Evolutionary conservation across 2,113 vertebrate genomes (phyloP).

Genomic region (Catharus minimus): DNA sequence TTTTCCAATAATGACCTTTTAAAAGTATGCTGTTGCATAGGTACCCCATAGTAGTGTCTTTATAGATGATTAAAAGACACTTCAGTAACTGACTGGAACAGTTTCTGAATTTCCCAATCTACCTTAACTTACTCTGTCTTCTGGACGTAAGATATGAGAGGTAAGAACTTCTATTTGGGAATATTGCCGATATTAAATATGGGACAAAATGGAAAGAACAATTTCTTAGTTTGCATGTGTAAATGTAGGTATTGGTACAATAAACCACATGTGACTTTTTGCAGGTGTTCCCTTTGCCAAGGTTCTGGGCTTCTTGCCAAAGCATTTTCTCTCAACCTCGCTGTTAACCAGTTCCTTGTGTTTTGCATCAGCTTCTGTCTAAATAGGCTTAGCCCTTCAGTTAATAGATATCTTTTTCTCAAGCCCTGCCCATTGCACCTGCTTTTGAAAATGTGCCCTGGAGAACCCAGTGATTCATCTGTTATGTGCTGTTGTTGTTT

Average conservation of each 20-base stretch:
- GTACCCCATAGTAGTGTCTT: not conserved
- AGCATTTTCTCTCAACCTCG: slow-evolving; percentile 8
- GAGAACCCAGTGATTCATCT: slow-evolving; percentile 35
- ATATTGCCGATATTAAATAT: not conserved
- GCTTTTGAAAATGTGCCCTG: slow-evolving; percentile 57
- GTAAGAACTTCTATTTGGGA: not conserved
- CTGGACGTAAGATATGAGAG: not conserved
- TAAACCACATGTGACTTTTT: slow-evolving; percentile 11
- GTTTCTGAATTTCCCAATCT: not conserved
- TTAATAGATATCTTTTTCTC: slow-evolving; percentile 60
- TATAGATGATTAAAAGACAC: not conserved
- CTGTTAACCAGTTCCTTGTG: slow-evolving; percentile 40
- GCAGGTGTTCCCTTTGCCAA: slow-evolving; percentile 50
- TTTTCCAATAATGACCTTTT: not conserved
- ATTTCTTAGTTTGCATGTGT: not conserved
- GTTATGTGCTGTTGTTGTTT: slow-evolving; percentile 27
- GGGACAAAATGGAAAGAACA: not conserved
- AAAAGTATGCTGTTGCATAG: not conserved
- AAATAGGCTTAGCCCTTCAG: slow-evolving; percentile 54
- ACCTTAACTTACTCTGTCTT: not conserved
- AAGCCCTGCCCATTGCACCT: slow-evolving; percentile 59
- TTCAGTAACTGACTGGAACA: not conserved
- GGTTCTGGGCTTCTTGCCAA: slow-evolving; percentile 54
- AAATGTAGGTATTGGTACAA: slow-evolving; percentile 16
- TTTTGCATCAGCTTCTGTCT: slow-evolving; percentile 49